Percentiles rank a stretch among this genome's conserved stretches.
These are phyloP conservation scores for Salvelinus fontinalis DNA, from an alignment of 2,113 vertebrate species.

Conservation along the genomic window DNA sequence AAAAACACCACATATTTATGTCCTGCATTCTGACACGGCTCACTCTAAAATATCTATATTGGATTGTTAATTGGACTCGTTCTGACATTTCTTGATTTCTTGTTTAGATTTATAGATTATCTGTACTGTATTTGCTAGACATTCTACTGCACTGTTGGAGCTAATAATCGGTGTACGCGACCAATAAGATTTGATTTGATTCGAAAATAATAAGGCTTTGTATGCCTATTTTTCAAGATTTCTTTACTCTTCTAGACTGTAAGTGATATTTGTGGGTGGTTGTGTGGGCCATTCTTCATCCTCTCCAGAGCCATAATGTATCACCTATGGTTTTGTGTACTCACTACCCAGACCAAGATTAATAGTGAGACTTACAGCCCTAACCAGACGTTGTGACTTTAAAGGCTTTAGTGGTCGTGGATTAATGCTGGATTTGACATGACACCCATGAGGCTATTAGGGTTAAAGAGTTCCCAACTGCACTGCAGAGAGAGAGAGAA, in stretches of 20 bases:
- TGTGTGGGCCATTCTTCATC: constrained; percentile 10
- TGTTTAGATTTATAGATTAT: too few relatives aligned
- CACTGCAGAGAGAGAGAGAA: constrained; percentile 14
- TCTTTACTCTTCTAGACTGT: neutral
- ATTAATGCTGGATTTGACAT: constrained; percentile 53
- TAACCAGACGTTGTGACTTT: constrained; percentile 42
- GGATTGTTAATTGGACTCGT: too few relatives aligned
- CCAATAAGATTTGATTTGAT: too few relatives aligned
- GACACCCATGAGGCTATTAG: constrained; percentile 39
- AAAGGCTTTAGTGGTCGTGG: constrained; percentile 47
- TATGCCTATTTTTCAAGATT: neutral
- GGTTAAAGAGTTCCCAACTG: constrained; percentile 42
- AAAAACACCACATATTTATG: too few relatives aligned
- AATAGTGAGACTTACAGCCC: constrained; percentile 19
- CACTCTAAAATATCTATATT: too few relatives aligned
- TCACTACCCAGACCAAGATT: constrained; percentile 38
- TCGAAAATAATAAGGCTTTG: too few relatives aligned
- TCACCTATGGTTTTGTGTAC: constrained; percentile 47
- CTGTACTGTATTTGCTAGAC: too few relatives aligned
- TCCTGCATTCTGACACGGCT: too few relatives aligned
- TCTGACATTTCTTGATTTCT: too few relatives aligned
- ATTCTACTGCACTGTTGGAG: too few relatives aligned
- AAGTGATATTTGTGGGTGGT: neutral
- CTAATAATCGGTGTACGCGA: too few relatives aligned
- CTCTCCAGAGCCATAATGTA: constrained; percentile 14